Conservation (phyloP, 1,140 invertebrate genomes). For the Colletes latitarsis region DNA sequence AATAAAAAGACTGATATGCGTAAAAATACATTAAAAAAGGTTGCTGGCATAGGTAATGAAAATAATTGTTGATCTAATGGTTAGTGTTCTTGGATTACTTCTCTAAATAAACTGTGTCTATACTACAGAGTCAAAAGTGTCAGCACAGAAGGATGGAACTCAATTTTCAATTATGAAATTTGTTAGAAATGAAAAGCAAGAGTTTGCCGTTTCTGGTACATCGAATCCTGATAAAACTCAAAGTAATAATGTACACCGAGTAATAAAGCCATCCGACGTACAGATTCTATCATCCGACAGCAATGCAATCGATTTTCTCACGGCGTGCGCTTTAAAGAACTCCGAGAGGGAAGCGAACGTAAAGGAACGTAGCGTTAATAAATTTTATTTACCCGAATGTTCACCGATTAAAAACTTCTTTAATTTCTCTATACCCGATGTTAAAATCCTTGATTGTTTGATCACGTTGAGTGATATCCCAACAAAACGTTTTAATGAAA, state of each 20-base stretch:
- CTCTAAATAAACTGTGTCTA: background rate
- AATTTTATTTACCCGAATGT: slow-evolving; percentile 57
- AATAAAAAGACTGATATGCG: slow-evolving; percentile 55
- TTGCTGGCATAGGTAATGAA: slow-evolving; percentile 12
- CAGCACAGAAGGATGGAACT: slow-evolving; percentile 69
- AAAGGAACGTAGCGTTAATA: slow-evolving; percentile 47
- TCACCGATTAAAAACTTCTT: slow-evolving; percentile 55
- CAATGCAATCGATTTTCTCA: slow-evolving; percentile 74
- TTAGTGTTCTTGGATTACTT: no score
- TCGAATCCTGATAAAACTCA: slow-evolving; percentile 6
- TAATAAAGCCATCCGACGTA: slow-evolving; percentile 65
- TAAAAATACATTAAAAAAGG: slow-evolving; percentile 12
- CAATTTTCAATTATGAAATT: slow-evolving; percentile 80
- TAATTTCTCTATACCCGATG: slow-evolving; percentile 63
- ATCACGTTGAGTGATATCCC: background rate
- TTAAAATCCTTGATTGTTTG: slow-evolving; percentile 58
- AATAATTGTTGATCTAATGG: background rate
- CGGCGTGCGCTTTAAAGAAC: slow-evolving; percentile 69
- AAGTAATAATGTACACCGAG: slow-evolving; percentile 7
- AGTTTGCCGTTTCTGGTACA: background rate
- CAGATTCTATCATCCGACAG: slow-evolving; percentile 73
- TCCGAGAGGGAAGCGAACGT: slow-evolving; percentile 58
- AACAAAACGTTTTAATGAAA: background rate
- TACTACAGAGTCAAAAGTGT: slow-evolving; percentile 27
- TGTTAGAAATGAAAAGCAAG: slow-evolving; percentile 60